Percentiles rank a stretch among this genome's conserved stretches.
These are phyloP conservation scores for Pandemis corylana DNA, from an alignment of 2,888 invertebrate genomes.

Conservation along the genomic window DNA sequence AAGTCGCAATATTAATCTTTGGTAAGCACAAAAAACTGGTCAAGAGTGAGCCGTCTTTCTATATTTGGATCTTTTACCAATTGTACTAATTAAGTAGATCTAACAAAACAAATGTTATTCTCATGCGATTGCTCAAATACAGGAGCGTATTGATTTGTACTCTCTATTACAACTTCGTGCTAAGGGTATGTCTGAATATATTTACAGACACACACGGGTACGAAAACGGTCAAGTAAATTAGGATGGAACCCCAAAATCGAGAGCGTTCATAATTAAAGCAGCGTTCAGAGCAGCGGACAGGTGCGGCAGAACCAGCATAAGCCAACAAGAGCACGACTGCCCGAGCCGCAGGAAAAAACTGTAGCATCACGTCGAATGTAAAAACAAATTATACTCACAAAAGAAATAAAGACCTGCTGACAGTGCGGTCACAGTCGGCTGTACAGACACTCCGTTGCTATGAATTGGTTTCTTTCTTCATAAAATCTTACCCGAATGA, in stretches of 20 bases:
- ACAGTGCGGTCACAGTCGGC: conserved; percentile 83
- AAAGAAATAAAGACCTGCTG: conserved; percentile 78
- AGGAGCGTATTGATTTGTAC: not conserved
- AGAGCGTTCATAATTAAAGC: conserved; percentile 78
- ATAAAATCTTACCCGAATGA: conserved; percentile 68
- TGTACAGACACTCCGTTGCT: conserved; percentile 80
- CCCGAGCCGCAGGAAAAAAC: conserved; percentile 63
- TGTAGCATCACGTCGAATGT: conserved; percentile 70
- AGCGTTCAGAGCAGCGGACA: conserved; percentile 60
- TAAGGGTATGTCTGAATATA: not conserved
- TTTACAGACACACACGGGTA: not conserved
- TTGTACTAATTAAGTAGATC: not conserved
- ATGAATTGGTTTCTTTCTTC: conserved; percentile 71
- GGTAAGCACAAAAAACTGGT: conserved; percentile 29
- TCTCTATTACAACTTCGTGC: not conserved
- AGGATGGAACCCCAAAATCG: conserved; percentile 61
- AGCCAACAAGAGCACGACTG: conserved; percentile 66
- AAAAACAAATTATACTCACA: conserved; percentile 79
- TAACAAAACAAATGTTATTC: not conserved
- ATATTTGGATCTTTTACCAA: not conserved
- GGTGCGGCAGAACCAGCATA: conserved; percentile 58
- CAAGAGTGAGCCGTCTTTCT: conserved; percentile 26
- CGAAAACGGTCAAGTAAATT: conserved; percentile 17
- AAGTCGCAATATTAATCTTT: conserved; percentile 75
- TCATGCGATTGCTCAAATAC: not conserved